These are phyloP conservation scores for Aplidium turbinatum DNA, from an alignment of 23 tunicate species.

Conservation along the genomic window DNA sequence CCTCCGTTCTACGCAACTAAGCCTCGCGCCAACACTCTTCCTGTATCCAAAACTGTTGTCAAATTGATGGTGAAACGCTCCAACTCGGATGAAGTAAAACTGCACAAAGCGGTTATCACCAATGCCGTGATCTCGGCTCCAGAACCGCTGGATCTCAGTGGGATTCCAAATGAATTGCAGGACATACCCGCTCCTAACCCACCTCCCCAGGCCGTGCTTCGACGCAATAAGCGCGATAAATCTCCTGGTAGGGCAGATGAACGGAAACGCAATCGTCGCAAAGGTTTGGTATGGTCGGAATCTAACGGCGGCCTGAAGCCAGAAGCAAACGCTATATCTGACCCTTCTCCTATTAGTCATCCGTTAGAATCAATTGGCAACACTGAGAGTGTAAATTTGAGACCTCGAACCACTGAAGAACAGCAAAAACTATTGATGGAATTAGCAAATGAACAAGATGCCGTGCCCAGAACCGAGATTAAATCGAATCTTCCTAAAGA, in stretches of 20 bases:
- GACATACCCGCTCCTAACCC: conserved; percentile 14
- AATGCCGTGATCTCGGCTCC: conserved; percentile 28
- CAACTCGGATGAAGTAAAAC: conserved; percentile 10
- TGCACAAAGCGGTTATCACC: background rate
- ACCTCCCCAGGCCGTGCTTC: conserved; percentile 7
- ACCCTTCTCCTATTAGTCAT: background rate
- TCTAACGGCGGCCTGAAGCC: too few species aligned
- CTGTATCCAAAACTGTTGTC: conserved; percentile 3
- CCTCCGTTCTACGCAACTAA: conserved; percentile 20
- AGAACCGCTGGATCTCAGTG: conserved; percentile 37
- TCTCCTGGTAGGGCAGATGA: background rate
- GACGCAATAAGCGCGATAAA: conserved; percentile 23
- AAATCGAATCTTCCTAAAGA: background rate
- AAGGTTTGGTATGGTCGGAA: conserved; percentile 14
- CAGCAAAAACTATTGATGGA: conserved; percentile 1
- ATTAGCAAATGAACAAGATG: background rate
- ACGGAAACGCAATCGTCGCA: conserved; percentile 21
- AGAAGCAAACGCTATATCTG: background rate
- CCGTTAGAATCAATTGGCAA: background rate
- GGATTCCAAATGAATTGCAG: conserved; percentile 35
- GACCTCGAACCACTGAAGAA: conserved; percentile 14
- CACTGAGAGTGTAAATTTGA: conserved; percentile 38
- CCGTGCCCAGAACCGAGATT: background rate
- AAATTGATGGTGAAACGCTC: background rate
- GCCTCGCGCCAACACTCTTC: conserved; percentile 13